These are phyloP conservation scores for Porites cylindrica DNA, from an alignment of 92 coral and sea anemone genomes.

Conservation along the genomic window DNA sequence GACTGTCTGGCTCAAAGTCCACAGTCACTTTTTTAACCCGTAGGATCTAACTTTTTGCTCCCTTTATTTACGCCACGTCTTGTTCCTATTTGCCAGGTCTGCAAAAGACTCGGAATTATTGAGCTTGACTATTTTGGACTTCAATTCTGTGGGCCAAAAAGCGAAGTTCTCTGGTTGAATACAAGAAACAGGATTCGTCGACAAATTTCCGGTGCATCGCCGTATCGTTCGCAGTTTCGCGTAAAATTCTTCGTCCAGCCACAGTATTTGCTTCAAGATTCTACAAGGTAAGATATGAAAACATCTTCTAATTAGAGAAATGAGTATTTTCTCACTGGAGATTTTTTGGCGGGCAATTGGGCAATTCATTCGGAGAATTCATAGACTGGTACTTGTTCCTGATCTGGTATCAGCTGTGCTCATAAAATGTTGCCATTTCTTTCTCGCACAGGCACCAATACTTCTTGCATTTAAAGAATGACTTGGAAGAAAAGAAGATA, in stretches of 20 bases:
- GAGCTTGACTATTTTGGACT: slow-evolving; percentile 97
- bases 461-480: slow-evolving; percentile 87
- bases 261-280: slow-evolving; percentile 91
- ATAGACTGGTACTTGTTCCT: neutral
- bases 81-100: slow-evolving; percentile 75
- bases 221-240: slow-evolving; percentile 91
- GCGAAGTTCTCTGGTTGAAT: slow-evolving; percentile 94
- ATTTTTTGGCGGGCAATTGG: neutral
- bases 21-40: slow-evolving; percentile 3
- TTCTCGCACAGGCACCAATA: slow-evolving; percentile 86
- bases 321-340: neutral
- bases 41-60: neutral
- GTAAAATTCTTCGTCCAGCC: slow-evolving; percentile 98
- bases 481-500: slow-evolving; percentile 76
- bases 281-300: slow-evolving; percentile 79
- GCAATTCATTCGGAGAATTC: neutral
- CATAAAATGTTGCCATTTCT: slow-evolving; percentile 17
- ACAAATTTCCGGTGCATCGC: slow-evolving; percentile 91
- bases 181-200: slow-evolving; percentile 94
- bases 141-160: slow-evolving; percentile 89
- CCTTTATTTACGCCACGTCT: slow-evolving; percentile 6
- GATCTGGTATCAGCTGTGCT: slow-evolving; percentile 57
- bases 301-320: neutral
- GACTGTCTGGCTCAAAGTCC: slow-evolving; percentile 50
- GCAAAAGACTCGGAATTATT: slow-evolving; percentile 89